These are phyloP conservation scores for Sepioteuthis lessoniana DNA, from an alignment of 2,888 invertebrate genomes.

Conservation along the genomic window DNA sequence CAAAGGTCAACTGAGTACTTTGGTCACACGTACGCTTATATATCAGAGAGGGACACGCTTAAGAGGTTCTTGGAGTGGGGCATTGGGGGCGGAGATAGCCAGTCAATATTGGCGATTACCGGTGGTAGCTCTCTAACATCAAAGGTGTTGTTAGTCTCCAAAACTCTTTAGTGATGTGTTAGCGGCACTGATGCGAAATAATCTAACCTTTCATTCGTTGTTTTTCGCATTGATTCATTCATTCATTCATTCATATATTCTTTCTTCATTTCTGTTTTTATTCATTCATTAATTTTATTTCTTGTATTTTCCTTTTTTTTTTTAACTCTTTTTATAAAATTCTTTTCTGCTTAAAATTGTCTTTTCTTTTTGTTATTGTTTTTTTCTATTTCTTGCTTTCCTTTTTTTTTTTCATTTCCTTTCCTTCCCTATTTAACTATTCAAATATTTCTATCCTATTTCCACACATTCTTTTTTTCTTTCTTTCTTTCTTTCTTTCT, in stretches of 20 bases:
- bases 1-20: constrained; percentile 4
- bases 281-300: not conserved
- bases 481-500: too few species aligned
- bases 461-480: too few species aligned
- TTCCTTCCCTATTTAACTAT: too few species aligned
- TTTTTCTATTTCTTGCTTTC: too few species aligned
- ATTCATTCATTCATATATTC: not conserved
- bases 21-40: constrained; percentile 2
- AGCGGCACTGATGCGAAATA: not conserved
- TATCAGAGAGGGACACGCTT: not conserved
- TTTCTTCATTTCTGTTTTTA: not conserved
- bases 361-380: too few species aligned
- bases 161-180: not conserved
- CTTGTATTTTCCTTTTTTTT: not conserved
- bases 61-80: not conserved
- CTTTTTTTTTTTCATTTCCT: too few species aligned
- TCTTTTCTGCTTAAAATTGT: too few species aligned
- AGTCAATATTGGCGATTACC: constrained; percentile 23
- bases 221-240: not conserved
- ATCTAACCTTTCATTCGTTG: not conserved
- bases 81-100: not conserved
- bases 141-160: not conserved
- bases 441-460: too few species aligned
- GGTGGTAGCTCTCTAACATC: not conserved
- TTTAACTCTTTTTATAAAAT: too few species aligned